A percentile compares a stretch with the other conserved stretches of the same genome.
Conservation (phyloP, 2,797 vertebrate species). For the Aulostomus chinensis region DNA sequence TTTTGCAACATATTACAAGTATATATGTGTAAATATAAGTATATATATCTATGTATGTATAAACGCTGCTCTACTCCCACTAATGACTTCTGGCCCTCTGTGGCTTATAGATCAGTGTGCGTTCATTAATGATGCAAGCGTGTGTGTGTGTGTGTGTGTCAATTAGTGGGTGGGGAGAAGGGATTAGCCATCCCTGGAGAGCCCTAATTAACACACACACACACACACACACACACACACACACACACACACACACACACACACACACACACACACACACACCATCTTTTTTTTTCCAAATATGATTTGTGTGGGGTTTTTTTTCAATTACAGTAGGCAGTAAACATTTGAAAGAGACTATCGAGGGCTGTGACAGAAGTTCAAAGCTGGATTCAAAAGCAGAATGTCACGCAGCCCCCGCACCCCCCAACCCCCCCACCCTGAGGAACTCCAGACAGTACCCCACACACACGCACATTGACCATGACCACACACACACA, state of each 20-base stretch:
- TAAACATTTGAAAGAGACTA: conserved; percentile 15
- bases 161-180: conserved; percentile 60
- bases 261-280: neutral
- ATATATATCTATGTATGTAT: too few species aligned
- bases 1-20: too few species aligned
- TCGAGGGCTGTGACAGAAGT: conserved; percentile 3
- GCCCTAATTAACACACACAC: conserved; percentile 58
- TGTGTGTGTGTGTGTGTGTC: conserved; percentile 52
- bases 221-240: neutral
- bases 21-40: too few species aligned
- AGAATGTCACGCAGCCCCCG: conserved; percentile 17
- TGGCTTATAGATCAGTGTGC: conserved; percentile 70
- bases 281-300: conserved; percentile 19
- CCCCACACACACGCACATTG: conserved; percentile 33
- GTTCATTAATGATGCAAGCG: conserved; percentile 75
- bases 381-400: conserved; percentile 20
- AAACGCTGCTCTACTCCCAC: conserved; percentile 55
- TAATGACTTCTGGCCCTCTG: conserved; percentile 69
- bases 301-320: conserved; percentile 10
- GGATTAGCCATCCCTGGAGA: conserved; percentile 69
- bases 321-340: conserved; percentile 23
- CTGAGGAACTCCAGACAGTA: too few species aligned
- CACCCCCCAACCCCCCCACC: conserved; percentile 1
- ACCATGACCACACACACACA: conserved; percentile 41
- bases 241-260: neutral